Evolutionary conservation across 1,140 invertebrate genomes (phyloP).

Genomic region (Musca domestica): DNA sequence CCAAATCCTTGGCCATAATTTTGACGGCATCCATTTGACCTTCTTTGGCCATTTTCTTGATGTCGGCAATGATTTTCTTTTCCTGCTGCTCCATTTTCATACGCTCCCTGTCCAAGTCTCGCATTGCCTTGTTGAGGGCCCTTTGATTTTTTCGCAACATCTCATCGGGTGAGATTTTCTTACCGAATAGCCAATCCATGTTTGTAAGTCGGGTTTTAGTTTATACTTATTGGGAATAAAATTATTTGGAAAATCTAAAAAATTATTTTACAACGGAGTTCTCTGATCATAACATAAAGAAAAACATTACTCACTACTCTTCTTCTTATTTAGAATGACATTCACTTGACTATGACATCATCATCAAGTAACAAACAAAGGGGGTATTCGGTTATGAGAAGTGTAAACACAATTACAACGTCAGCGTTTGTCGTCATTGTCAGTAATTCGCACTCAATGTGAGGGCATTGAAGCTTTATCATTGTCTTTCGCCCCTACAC

Average conservation of each 20-base stretch:
- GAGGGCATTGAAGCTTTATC: too few species aligned
- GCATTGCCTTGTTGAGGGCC: slow-evolving; percentile 97
- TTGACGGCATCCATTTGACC: slow-evolving; percentile 99
- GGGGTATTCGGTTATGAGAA: too few species aligned
- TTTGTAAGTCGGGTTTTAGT: slow-evolving; percentile 24
- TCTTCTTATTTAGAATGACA: neutral
- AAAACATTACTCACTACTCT: slow-evolving; percentile 22
- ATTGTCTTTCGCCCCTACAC: too few species aligned
- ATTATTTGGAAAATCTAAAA: neutral
- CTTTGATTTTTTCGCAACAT: slow-evolving; percentile 98
- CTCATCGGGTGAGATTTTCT: slow-evolving; percentile 94
- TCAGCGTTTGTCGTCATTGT: too few species aligned
- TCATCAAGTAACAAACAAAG: too few species aligned
- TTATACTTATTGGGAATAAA: slow-evolving; percentile 2
- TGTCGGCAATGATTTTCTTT: slow-evolving; percentile 97
- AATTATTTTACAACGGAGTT: neutral
- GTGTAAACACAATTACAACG: too few species aligned
- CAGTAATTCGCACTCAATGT: too few species aligned
- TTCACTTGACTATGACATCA: slow-evolving; percentile 12
- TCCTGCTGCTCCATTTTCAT: slow-evolving; percentile 97
- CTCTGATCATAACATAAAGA: slow-evolving; percentile 5
- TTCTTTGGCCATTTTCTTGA: slow-evolving; percentile 98
- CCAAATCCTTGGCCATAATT: slow-evolving; percentile 99
- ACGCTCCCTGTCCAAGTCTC: slow-evolving; percentile 92
- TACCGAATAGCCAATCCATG: slow-evolving; percentile 98